phyloP scores from a whole-genome alignment of 2,113 vertebrate species.

The Brachirus orientalis region DNA sequence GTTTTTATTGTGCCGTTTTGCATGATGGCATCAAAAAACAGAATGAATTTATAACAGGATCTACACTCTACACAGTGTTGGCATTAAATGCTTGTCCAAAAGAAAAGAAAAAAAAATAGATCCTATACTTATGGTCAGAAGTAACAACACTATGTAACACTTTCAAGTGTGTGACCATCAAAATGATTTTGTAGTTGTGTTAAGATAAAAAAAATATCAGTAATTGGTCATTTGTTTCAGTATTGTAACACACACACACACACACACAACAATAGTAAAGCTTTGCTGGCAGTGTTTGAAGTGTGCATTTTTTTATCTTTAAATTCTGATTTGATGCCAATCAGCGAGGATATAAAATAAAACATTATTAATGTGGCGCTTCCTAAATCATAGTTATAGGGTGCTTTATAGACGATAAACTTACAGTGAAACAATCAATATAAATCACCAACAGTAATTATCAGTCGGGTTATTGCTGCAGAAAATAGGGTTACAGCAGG shows the following conservation, averaged over 20 bases:
- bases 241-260: not conserved
- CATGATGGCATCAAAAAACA: slow-evolving; percentile 9
- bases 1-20: slow-evolving; percentile 13
- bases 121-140: no score
- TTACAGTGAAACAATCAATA: slow-evolving; percentile 46
- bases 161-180: no score
- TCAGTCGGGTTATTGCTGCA: slow-evolving; percentile 28
- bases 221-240: slow-evolving; percentile 12
- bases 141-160: no score
- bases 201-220: slow-evolving; percentile 3
- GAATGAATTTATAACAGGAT: not conserved
- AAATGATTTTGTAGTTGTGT: no score
- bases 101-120: no score
- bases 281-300: slow-evolving; percentile 25
- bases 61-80: not conserved
- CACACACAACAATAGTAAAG: slow-evolving; percentile 1
- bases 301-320: slow-evolving; percentile 24
- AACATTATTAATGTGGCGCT: slow-evolving; percentile 31
- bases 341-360: slow-evolving; percentile 35
- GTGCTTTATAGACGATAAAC: slow-evolving; percentile 36
- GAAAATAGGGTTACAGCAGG: slow-evolving; percentile 24
- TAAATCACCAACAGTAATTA: slow-evolving; percentile 57
- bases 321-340: slow-evolving; percentile 34
- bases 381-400: slow-evolving; percentile 33
- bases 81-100: not conserved